Evolutionary conservation across 2,113 vertebrate genomes (phyloP).

Genomic region (Aramus guarauna): DNA sequence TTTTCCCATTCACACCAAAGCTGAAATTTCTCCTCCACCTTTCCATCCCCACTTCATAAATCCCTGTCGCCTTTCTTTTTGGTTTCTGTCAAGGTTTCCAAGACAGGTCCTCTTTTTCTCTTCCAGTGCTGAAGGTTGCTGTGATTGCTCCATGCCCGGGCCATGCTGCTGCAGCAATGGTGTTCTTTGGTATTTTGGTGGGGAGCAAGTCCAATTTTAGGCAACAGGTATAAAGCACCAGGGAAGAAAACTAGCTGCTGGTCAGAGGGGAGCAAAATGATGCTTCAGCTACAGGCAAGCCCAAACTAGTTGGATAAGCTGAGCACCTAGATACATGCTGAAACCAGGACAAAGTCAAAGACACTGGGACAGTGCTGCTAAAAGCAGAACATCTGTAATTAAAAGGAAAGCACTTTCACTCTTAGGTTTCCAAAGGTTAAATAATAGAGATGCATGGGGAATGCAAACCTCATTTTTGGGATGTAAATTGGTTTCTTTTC

Average conservation of each 20-base stretch:
- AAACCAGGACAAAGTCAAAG: constrained; percentile 65
- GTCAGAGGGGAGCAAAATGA: not conserved
- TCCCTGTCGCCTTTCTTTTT: not conserved
- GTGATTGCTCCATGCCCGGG: not conserved
- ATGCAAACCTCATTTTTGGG: constrained; percentile 45
- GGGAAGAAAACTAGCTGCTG: not conserved
- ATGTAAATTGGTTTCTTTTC: constrained; percentile 19
- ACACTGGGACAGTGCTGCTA: constrained; percentile 32
- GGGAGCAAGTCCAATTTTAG: not conserved
- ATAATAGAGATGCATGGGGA: constrained; percentile 44
- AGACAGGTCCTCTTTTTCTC: not conserved
- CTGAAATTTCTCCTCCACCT: not conserved
- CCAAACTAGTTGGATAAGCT: constrained; percentile 6
- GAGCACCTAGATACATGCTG: constrained; percentile 7
- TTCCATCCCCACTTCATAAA: not conserved
- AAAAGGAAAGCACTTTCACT: constrained; percentile 49
- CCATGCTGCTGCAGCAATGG: not conserved
- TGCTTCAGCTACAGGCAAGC: not conserved
- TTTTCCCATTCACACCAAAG: not conserved
- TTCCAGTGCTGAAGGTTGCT: not conserved
- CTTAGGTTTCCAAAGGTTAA: constrained; percentile 58
- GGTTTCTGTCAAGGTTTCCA: not conserved
- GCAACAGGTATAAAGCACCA: not conserved
- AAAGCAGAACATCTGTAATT: constrained; percentile 58
- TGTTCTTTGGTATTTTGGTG: not conserved